phyloP scores from a whole-genome alignment of 2,113 vertebrate genomes.

The Pogonocichla stellata region DNA sequence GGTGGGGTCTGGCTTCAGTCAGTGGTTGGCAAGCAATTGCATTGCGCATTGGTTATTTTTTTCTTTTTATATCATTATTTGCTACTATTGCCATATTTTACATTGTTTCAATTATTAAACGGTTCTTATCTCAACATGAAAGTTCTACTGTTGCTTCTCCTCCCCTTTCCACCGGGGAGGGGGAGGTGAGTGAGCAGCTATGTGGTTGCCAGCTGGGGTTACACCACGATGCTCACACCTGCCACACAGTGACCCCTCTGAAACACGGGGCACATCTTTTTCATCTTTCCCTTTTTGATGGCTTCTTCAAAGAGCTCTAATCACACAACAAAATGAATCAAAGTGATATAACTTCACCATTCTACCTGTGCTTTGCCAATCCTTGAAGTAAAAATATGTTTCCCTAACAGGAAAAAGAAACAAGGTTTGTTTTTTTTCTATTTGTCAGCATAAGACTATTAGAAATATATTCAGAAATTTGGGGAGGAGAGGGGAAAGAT shows the following conservation, averaged over 20 bases:
- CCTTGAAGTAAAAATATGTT: not conserved
- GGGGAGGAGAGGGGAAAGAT: no score
- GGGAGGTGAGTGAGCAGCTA: not conserved
- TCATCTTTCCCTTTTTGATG: not conserved
- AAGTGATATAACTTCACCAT: accelerated
- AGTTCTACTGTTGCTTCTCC: not conserved
- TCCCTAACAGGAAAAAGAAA: not conserved
- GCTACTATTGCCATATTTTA: not conserved
- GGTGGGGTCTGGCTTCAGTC: not conserved
- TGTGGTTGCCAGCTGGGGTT: not conserved
- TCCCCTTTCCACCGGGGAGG: not conserved
- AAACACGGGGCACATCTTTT: not conserved
- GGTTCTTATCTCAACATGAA: not conserved
- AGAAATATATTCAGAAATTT: not conserved
- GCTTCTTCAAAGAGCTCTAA: not conserved
- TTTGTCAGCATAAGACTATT: not conserved
- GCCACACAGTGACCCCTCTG: not conserved
- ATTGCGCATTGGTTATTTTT: no score
- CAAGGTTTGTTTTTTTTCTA: not conserved
- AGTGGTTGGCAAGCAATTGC: accelerated
- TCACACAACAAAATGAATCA: not conserved
- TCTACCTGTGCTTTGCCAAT: not conserved
- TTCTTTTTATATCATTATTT: not conserved
- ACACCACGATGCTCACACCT: not conserved
- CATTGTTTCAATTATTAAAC: not conserved